Evolutionary conservation across 1,140 invertebrate species (phyloP), one percentile per base, ranked within the genome.

Genomic region (Akabosia matsudoensis): DNA sequence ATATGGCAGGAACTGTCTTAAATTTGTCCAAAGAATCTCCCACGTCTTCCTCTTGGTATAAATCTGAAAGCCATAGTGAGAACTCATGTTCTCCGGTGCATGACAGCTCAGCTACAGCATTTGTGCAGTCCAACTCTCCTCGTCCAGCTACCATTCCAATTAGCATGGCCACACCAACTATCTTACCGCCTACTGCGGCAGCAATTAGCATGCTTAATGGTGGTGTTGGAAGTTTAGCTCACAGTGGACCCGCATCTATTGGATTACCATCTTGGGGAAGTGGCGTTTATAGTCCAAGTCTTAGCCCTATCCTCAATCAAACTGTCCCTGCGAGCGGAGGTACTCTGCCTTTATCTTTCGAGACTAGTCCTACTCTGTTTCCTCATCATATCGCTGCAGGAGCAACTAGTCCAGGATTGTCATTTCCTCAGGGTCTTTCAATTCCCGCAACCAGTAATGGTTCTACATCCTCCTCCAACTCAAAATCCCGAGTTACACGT

Each of bases 11-110:
- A 33, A 72, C 79, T 16, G 74, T 78, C 34, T 61, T 80, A 13
- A 80, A 80, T 45, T 64, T 80, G 28, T 78, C 76, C 26, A 77
- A 79, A 54, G 76, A 70, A 22, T 61, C 64, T 0, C 64, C 75
- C 3, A 45, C 37, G 24, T 61, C 74, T 51, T 33, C 22, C 1
- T 37, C 30, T 16, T 73, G 77, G 77, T 22, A n/a, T 18, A 28
- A 52, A 64, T 45, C 22, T 3, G 31, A 73, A n/a, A 73, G 30
- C 31, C 34, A 33, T 54, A 70, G 73, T 18, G n/a, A n/a, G n/a
- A 74, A 22, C 45, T 1, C 18, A 45, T 33, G 1, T 4, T 67
- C 33, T 0, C 61, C 72, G 13, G 67, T 37, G 18, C 22, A 28
- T 1, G 51, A 24, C 3, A 22, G 33, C 28, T 51, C 45, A 67